phyloP scores from a whole-genome alignment of 2,113 vertebrate species.

The Arizona elegans region DNA sequence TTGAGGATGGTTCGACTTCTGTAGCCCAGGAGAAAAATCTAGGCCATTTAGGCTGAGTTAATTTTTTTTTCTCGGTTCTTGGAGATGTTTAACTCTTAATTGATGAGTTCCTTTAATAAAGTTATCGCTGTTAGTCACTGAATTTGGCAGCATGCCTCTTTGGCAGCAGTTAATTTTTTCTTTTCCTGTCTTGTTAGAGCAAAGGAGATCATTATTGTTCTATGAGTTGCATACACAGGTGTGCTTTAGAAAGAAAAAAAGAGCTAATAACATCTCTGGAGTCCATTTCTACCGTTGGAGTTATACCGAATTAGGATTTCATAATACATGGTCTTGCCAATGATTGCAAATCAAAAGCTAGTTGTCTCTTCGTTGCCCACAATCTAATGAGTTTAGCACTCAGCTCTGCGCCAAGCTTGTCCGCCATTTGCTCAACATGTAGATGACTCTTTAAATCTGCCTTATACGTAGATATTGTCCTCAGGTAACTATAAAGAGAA shows the following conservation, averaged over 20 bases:
- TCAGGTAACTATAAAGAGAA: neutral
- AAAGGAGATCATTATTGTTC: slow-evolving; percentile 42
- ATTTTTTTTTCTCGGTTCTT: neutral
- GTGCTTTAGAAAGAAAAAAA: slow-evolving; percentile 23
- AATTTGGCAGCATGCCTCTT: slow-evolving; percentile 37
- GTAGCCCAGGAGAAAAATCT: slow-evolving; percentile 35
- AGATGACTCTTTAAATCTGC: slow-evolving; percentile 6
- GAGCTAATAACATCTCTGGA: slow-evolving; percentile 39
- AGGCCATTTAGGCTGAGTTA: slow-evolving; percentile 30
- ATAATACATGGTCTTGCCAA: neutral
- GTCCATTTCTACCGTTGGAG: slow-evolving; percentile 27
- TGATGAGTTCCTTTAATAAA: slow-evolving; percentile 52
- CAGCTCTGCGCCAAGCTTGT: neutral
- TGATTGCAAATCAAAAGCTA: slow-evolving; percentile 13
- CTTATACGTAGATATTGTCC: neutral
- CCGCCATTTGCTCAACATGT: neutral
- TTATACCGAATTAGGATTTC: slow-evolving; percentile 21
- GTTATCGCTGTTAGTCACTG: slow-evolving; percentile 38
- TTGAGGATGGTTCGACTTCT: slow-evolving; percentile 3
- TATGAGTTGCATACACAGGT: slow-evolving; percentile 16
- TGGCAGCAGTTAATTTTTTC: slow-evolving; percentile 33
- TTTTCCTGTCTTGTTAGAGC: slow-evolving; percentile 42
- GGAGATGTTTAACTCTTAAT: slow-evolving; percentile 36
- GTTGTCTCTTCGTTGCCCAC: slow-evolving; percentile 11
- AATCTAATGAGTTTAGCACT: neutral